A percentile compares a stretch with the other conserved stretches of the same genome.
Conservation (phyloP, 2,888 invertebrate species). For the Eudemis profundana region DNA sequence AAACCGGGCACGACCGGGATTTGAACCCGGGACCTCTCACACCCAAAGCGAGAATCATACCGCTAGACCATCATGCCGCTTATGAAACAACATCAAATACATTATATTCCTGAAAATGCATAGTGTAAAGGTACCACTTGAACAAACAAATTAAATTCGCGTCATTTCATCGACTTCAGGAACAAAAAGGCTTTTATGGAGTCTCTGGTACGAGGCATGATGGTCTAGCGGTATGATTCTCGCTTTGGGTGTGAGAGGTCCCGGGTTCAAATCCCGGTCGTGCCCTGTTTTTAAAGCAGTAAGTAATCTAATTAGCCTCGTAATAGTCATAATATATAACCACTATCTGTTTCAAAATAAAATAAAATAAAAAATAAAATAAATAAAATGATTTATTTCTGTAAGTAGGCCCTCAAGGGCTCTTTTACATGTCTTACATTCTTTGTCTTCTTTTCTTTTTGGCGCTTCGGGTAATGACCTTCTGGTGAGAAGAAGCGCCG, state of each 20-base stretch:
- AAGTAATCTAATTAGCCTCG: too few relatives aligned
- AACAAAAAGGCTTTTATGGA: conserved; percentile 1
- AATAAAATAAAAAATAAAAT: too few relatives aligned
- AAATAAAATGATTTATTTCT: too few relatives aligned
- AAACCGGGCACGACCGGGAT: conserved; percentile 46
- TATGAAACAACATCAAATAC: too few relatives aligned
- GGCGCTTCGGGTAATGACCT: too few relatives aligned
- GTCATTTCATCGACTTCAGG: background rate
- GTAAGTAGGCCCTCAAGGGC: too few relatives aligned
- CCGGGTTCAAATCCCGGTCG: conserved; percentile 57
- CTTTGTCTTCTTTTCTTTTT: too few relatives aligned
- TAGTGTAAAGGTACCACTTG: conserved; percentile 1
- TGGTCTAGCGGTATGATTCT: conserved; percentile 66
- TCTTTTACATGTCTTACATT: too few relatives aligned
- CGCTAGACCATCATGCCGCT: conserved; percentile 76
- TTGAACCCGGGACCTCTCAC: conserved; percentile 59
- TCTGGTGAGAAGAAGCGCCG: too few relatives aligned
- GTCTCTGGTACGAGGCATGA: conserved; percentile 16
- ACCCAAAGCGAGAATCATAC: conserved; percentile 78
- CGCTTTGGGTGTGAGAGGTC: conserved; percentile 70
- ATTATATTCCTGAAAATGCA: too few relatives aligned
- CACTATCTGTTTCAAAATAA: too few relatives aligned
- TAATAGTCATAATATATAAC: background rate
- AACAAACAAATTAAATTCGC: background rate
- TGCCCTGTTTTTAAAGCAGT: conserved; percentile 39